Percentiles rank a stretch among this genome's conserved stretches.
Conservation (phyloP, 2,888 invertebrate species). For the Sarcophaga caerulescens region DNA sequence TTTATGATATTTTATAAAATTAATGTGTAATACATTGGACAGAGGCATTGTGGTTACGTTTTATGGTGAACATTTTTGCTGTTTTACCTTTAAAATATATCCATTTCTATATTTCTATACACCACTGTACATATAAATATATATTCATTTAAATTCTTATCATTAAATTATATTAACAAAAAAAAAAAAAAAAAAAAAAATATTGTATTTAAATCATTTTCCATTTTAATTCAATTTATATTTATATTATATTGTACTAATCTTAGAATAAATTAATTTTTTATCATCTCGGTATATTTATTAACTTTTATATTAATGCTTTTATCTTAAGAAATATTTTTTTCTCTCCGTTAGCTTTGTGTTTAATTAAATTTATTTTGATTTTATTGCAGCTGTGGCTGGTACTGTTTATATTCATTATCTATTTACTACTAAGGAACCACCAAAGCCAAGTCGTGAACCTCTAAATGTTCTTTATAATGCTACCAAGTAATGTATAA, state of each 20-base stretch:
- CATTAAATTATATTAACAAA: background rate
- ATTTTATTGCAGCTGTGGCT: conserved; percentile 75
- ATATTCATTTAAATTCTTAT: background rate
- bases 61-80: no score
- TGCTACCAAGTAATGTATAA: conserved; percentile 79
- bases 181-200: no score
- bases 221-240: conserved; percentile 1
- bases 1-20: no score
- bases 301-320: conserved; percentile 12
- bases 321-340: conserved; percentile 26
- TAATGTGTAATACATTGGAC: no score
- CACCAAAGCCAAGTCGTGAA: conserved; percentile 76
- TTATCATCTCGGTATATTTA: conserved; percentile 14
- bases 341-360: conserved; percentile 3
- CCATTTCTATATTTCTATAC: background rate
- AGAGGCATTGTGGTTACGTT: no score
- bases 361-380: conserved; percentile 1
- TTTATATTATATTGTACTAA: background rate
- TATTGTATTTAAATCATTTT: background rate
- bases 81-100: no score
- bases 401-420: conserved; percentile 80
- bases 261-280: conserved; percentile 47
- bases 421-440: conserved; percentile 79
- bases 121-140: background rate
- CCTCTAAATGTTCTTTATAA: conserved; percentile 79